Conservation (phyloP, 1,140 invertebrate species). For the Cephus cinctus region DNA sequence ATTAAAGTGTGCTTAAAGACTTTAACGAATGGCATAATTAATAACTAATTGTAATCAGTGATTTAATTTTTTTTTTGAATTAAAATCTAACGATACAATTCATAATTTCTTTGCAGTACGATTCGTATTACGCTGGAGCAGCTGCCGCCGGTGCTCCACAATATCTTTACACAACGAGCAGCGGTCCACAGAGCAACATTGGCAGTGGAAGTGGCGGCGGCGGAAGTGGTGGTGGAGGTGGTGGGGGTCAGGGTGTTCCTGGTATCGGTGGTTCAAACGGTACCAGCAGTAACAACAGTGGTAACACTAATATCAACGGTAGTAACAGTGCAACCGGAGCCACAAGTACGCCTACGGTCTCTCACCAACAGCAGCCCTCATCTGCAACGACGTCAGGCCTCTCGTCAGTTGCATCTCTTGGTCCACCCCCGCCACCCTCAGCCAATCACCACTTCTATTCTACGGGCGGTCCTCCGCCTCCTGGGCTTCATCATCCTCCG, state of each 20-base stretch:
- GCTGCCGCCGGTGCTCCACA: conserved; percentile 39
- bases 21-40: not conserved
- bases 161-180: conserved; percentile 38
- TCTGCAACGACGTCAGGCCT: too few relatives aligned
- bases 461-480: conserved; percentile 30
- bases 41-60: conserved; percentile 13
- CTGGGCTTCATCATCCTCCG: conserved; percentile 39
- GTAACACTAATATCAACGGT: too few relatives aligned
- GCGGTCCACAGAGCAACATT: conserved; percentile 36
- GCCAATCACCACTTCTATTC: conserved; percentile 46
- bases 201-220: conserved; percentile 33
- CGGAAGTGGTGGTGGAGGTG: conserved; percentile 25
- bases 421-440: conserved; percentile 28
- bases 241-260: conserved; percentile 27
- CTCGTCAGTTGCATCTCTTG: too few relatives aligned
- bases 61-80: conserved; percentile 7
- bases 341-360: conserved; percentile 38
- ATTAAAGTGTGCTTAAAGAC: not conserved
- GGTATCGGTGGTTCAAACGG: too few relatives aligned
- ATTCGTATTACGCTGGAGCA: conserved; percentile 50
- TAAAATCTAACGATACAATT: conserved; percentile 4
- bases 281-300: too few relatives aligned
- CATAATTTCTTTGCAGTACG: conserved; percentile 44
- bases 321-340: conserved; percentile 36
- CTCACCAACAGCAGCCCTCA: too few relatives aligned